These are phyloP conservation scores for Eurytoma adleriae DNA, from an alignment of 2,888 invertebrate species.

Conservation along the genomic window DNA sequence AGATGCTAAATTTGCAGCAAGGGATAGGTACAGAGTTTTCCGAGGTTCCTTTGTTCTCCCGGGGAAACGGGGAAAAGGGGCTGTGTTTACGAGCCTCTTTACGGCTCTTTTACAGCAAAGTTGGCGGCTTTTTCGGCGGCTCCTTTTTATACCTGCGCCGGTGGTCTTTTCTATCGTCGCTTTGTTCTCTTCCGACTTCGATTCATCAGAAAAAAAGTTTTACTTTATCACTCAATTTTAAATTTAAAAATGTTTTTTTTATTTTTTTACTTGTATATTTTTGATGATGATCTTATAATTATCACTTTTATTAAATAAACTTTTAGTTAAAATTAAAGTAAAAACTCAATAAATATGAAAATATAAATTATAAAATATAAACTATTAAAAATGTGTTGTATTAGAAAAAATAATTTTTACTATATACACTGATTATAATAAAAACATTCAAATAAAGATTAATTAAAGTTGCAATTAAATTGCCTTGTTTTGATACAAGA, in stretches of 20 bases:
- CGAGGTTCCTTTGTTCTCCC: conserved; percentile 3
- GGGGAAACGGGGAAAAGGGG: not conserved
- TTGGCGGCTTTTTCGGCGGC: conserved; percentile 4
- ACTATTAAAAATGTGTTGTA: not conserved
- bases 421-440: not conserved
- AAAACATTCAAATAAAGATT: not conserved
- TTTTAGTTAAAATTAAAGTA: not conserved
- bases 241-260: too few species aligned
- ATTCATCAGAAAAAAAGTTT: too few species aligned
- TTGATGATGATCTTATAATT: too few species aligned
- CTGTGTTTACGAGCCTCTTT: conserved; percentile 15
- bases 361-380: not conserved
- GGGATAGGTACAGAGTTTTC: not conserved
- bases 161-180: too few species aligned
- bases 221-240: too few species aligned
- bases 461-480: not conserved
- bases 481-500: not conserved
- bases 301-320: not conserved
- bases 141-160: not conserved
- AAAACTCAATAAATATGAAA: not conserved
- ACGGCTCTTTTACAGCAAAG: conserved; percentile 18
- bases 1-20: not conserved
- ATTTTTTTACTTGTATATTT: too few species aligned
- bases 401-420: too few species aligned
- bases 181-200: too few species aligned